These are phyloP conservation scores for Chironomus riparius DNA, from an alignment of 2,888 invertebrate species.

Conservation along the genomic window DNA sequence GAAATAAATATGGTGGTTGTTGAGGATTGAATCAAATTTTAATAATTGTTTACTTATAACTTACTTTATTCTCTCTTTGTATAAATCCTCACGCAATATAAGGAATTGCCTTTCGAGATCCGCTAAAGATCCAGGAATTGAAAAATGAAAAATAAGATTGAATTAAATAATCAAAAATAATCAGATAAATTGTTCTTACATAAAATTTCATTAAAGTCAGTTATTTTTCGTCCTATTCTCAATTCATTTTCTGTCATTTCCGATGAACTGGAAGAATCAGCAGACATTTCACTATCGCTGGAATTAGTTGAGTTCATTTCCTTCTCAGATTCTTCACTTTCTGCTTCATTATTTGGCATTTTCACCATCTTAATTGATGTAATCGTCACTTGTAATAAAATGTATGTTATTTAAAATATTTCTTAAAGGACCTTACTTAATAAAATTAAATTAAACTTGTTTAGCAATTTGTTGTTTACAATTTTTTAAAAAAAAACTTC, in stretches of 20 bases:
- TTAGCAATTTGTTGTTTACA: no score
- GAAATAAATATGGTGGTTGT: no score
- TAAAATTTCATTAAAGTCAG: conserved; percentile 51
- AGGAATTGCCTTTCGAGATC: conserved; percentile 85
- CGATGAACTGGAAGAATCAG: not conserved
- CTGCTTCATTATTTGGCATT: conserved; percentile 22
- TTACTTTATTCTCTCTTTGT: conserved; percentile 58
- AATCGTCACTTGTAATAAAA: not conserved
- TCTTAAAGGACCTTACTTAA: no score
- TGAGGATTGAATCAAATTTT: no score
- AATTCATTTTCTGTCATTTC: conserved; percentile 22
- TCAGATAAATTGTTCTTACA: conserved; percentile 36
- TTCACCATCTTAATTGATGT: conserved; percentile 6
- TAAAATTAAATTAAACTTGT: no score
- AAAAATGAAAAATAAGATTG: no score
- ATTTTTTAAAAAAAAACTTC: no score
- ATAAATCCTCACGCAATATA: conserved; percentile 78
- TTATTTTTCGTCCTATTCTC: conserved; percentile 55
- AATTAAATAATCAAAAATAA: not conserved
- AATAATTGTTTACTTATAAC: not conserved
- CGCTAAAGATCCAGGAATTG: conserved; percentile 42
- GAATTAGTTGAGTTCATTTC: conserved; percentile 21
- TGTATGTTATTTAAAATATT: not conserved
- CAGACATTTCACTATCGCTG: conserved; percentile 2
- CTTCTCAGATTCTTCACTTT: conserved; percentile 18